Evolutionary conservation across 2,113 vertebrate species (phyloP).

Genomic region (Thinocorus orbignyianus): DNA sequence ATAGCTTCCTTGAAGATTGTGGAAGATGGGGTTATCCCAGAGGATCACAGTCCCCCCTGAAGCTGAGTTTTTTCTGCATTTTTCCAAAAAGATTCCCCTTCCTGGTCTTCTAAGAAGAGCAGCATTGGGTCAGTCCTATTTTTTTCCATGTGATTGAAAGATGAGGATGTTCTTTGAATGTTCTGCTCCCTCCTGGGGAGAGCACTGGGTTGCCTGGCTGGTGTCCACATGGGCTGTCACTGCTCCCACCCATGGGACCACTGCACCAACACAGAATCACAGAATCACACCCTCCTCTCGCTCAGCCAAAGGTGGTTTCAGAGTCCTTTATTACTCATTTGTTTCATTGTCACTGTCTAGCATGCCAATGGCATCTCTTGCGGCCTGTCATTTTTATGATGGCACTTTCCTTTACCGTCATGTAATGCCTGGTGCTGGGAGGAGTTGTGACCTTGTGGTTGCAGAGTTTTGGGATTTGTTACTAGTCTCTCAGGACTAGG

Average conservation of each 20-base stretch:
- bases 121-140: background rate
- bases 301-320: background rate
- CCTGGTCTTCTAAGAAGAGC: background rate
- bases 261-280: background rate
- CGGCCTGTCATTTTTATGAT: background rate
- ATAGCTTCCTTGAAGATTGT: background rate
- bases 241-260: background rate
- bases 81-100: background rate
- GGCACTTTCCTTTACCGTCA: background rate
- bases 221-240: accelerated
- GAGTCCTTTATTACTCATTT: background rate
- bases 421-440: background rate
- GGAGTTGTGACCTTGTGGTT: background rate
- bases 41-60: background rate
- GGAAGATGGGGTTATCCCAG: background rate
- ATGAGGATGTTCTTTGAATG: background rate
- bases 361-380: background rate
- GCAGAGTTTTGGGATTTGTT: background rate
- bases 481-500: background rate
- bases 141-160: background rate
- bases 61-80: background rate
- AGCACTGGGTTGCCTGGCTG: background rate
- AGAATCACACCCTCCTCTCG: background rate
- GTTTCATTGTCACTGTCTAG: background rate
- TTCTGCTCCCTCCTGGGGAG: background rate